These are phyloP conservation scores for Hylia prasina DNA, from an alignment of 2,113 vertebrate genomes.

Conservation along the genomic window DNA sequence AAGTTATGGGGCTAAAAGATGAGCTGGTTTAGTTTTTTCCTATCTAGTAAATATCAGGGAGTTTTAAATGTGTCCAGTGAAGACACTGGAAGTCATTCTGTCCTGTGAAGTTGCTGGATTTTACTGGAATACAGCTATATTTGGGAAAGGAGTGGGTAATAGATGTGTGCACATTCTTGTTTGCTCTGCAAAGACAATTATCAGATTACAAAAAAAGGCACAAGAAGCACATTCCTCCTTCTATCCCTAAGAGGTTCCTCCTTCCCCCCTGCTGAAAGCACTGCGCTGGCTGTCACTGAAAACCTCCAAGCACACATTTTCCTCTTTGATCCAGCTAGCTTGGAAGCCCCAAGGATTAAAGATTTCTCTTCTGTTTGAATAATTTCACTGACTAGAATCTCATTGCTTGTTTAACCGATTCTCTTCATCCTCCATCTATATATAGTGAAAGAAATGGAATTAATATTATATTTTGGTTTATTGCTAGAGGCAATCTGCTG, in stretches of 20 bases:
- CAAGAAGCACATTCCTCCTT: constrained; percentile 26
- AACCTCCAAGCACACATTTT: constrained; percentile 25
- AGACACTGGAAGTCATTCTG: background rate
- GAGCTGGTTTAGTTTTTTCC: background rate
- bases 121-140: background rate
- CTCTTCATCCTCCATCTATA: background rate
- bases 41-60: background rate
- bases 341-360: constrained; percentile 15
- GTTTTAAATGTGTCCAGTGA: background rate
- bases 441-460: background rate
- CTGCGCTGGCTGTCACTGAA: background rate
- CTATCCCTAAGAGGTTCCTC: constrained; percentile 25
- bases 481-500: background rate
- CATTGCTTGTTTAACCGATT: background rate
- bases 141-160: constrained; percentile 1
- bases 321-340: constrained; percentile 30
- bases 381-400: constrained; percentile 15
- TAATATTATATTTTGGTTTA: background rate
- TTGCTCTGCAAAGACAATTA: constrained; percentile 44
- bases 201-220: constrained; percentile 40
- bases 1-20: background rate
- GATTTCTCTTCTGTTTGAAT: constrained; percentile 31
- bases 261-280: background rate
- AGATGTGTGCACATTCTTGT: background rate
- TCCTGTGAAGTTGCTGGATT: background rate